These are phyloP conservation scores for Tapera naevia DNA, from an alignment of 2,797 vertebrate genomes.

Conservation along the genomic window DNA sequence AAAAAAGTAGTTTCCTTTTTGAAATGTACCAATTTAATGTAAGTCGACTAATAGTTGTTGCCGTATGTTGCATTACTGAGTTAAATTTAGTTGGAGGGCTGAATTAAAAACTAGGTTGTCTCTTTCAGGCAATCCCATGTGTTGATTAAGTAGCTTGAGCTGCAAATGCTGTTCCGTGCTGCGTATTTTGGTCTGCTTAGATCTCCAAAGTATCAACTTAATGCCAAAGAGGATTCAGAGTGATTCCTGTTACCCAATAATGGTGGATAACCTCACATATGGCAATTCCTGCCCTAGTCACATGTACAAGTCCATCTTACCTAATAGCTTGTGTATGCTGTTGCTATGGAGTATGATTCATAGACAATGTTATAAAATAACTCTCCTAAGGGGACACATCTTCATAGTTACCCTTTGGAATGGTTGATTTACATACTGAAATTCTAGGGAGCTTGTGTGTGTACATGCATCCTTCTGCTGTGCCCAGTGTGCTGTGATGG, in stretches of 20 bases:
- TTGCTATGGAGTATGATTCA: background rate
- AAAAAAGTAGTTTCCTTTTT: background rate
- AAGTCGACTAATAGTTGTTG: rapidly evolving
- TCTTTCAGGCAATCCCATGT: background rate
- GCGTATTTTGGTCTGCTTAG: background rate
- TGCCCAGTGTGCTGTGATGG: background rate
- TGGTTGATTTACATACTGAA: background rate
- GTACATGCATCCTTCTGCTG: background rate
- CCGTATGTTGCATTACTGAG: background rate
- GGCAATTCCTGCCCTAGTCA: background rate
- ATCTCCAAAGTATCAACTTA: background rate
- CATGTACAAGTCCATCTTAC: background rate
- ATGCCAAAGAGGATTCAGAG: background rate
- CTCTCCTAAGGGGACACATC: background rate
- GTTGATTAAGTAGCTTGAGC: background rate
- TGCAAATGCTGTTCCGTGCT: background rate
- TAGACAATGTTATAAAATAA: background rate
- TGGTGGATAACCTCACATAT: background rate
- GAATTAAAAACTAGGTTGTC: background rate
- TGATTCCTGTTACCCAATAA: background rate
- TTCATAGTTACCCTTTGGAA: background rate
- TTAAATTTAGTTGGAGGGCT: background rate
- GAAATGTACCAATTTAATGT: background rate
- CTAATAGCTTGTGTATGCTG: background rate
- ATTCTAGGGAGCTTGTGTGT: background rate